phyloP scores from a whole-genome alignment of 1,140 invertebrate genomes.

The Leucophenga varia region DNA sequence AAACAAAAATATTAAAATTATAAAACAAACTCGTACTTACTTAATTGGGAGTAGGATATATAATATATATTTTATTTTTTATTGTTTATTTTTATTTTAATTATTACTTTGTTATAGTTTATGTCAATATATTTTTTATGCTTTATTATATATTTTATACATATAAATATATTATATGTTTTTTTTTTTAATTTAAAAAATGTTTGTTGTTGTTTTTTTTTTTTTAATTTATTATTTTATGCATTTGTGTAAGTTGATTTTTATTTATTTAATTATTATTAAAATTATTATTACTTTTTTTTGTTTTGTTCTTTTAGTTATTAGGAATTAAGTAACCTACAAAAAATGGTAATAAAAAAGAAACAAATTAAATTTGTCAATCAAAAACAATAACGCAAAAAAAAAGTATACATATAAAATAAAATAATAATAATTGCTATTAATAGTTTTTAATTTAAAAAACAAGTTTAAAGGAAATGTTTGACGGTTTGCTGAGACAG shows the following conservation, averaged over 20 bases:
- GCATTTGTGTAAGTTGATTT: constrained; percentile 15
- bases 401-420: constrained; percentile 16
- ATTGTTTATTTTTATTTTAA: constrained; percentile 13
- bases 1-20: constrained; percentile 20
- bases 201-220: constrained; percentile 20
- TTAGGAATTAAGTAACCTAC: constrained; percentile 58
- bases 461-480: no score
- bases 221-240: constrained; percentile 20
- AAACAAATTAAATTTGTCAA: constrained; percentile 45
- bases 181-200: constrained; percentile 26
- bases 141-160: constrained; percentile 15
- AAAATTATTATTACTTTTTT: constrained; percentile 7
- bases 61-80: constrained; percentile 13
- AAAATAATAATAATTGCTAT: background rate
- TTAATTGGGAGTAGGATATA: constrained; percentile 32
- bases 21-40: constrained; percentile 40
- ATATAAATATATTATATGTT: constrained; percentile 23
- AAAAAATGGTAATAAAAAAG: constrained; percentile 56
- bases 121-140: constrained; percentile 18
- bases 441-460: background rate
- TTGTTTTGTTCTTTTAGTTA: constrained; percentile 30
- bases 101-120: no score
- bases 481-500: no score
- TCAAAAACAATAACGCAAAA: constrained; percentile 40
- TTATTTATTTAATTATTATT: background rate